phyloP scores from a whole-genome alignment of 2,113 vertebrate species.

The Anas platyrhynchos region DNA sequence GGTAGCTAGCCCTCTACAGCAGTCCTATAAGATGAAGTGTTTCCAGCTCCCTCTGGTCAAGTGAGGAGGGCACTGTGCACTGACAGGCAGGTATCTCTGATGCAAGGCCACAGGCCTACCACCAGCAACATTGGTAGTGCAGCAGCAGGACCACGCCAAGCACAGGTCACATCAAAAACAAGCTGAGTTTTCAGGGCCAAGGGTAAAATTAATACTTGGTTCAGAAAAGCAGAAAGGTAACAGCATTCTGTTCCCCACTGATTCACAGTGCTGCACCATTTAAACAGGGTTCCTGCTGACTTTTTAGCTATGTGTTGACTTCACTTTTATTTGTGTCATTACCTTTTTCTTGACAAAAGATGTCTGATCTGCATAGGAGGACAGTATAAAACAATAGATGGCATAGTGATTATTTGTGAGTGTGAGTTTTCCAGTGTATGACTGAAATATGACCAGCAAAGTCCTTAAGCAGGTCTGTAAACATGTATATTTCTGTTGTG shows the following conservation, averaged over 20 bases:
- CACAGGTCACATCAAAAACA: neutral
- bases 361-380: neutral
- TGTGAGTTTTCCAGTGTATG: neutral
- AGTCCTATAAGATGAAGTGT: neutral
- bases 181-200: neutral
- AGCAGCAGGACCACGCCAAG: neutral
- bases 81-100: neutral
- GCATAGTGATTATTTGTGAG: neutral
- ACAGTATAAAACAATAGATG: neutral
- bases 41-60: neutral
- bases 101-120: neutral
- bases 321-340: neutral
- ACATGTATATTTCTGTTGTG: neutral
- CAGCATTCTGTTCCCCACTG: accelerated
- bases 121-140: neutral
- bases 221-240: neutral
- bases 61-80: neutral
- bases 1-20: neutral
- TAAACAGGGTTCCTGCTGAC: accelerated
- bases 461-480: neutral
- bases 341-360: neutral
- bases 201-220: accelerated
- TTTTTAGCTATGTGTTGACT: neutral
- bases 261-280: neutral
- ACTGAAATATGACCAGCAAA: neutral